A percentile compares a stretch with the other conserved stretches of the same genome.
Conservation (phyloP, 1,140 invertebrate species). For the Papilio machaon region DNA sequence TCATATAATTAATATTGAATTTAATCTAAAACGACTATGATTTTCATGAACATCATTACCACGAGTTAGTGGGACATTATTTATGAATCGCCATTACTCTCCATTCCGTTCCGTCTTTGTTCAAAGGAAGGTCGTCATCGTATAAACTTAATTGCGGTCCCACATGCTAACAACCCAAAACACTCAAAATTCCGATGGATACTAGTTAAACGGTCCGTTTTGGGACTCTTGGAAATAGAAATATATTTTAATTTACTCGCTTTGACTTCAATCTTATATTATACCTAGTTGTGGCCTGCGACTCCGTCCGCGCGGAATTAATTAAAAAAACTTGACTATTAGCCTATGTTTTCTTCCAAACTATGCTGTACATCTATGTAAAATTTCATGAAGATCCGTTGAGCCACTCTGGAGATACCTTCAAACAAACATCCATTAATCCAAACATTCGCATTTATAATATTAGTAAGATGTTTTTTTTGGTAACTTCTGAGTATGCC, state of each 20-base stretch:
- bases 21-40: background rate
- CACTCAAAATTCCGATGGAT: conserved; percentile 13
- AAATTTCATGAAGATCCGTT: too few relatives aligned
- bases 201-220: background rate
- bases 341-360: too few relatives aligned
- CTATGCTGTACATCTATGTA: too few relatives aligned
- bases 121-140: conserved; percentile 15
- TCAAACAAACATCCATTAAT: too few relatives aligned
- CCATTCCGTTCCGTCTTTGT: background rate
- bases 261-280: background rate
- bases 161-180: conserved; percentile 11
- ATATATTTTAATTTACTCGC: background rate
- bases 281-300: background rate
- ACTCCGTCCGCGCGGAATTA: too few relatives aligned
- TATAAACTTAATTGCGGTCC: conserved; percentile 26
- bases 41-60: background rate
- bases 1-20: too few relatives aligned
- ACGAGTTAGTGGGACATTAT: background rate
- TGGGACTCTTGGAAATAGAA: background rate
- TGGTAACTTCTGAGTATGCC: too few relatives aligned
- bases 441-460: too few relatives aligned
- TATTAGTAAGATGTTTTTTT: too few relatives aligned
- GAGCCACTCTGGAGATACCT: too few relatives aligned
- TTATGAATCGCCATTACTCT: conserved; percentile 3
- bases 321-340: too few relatives aligned